Base-by-base conservation (phyloP, 2,888 invertebrate genomes). In the Deilephila porcellus region DNA sequence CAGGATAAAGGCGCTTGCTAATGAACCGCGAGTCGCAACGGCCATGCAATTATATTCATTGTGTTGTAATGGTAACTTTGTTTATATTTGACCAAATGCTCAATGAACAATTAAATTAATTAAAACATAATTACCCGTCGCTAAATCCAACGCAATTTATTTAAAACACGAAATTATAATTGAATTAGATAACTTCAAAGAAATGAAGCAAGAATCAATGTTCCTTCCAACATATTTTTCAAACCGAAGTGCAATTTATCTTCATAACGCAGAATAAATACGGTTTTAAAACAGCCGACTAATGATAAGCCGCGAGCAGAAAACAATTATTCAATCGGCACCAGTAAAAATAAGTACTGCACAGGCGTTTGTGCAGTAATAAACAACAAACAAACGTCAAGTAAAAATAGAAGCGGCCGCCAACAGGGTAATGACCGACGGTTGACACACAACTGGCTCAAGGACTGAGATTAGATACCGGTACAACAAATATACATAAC, bases 391-490 rank as follows among this genome's bases (percentile, higher is more conserved):
- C 91, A 93, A 91, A 87, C 88, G 86, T 77, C 81, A 85, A 76
- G 86, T 91, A 93, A 92, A 93, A 93, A 94, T 94, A 94, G 94
- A 87, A 81, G 82, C 86, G 85, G 85, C 83, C 87, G 81, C 80
- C 88, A 85, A 82, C 86, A 86, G 93, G 91, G 86, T 91, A 94
- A 92, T 90, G 93, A 94, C 94, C 94, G 93, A 83, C 86, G 87
- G 87, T 91, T 93, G 94, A 93, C 94, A 94, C 89, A 93, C 90
- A 93, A 93, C 89, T 88, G 86, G 93, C 93, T 91, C 94, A 94
- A 94, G 94, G 94, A 89, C 93, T 86, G 85, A 91, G 94, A 94
- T 94, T 93, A 93, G 93, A 94, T 94, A 93, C 91, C 85, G 83
- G 76, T 85, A 90, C 90, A 90, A 91, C 91, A 90, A 92, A 87